phyloP scores from a whole-genome alignment of 2,888 invertebrate genomes.

The Boloria euphrosyne region DNA sequence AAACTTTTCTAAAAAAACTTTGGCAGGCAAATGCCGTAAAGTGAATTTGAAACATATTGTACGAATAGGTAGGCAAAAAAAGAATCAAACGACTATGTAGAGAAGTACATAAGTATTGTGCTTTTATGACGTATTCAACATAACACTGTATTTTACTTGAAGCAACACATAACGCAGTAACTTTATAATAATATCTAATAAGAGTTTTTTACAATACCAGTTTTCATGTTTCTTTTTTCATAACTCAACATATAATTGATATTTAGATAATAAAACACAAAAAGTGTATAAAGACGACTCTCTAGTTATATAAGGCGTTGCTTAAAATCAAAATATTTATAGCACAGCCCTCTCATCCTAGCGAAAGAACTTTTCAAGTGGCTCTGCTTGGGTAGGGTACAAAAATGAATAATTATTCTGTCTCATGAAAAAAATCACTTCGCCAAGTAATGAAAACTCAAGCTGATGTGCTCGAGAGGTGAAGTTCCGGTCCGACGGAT shows the following conservation, averaged over 20 bases:
- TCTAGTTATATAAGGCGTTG: slow-evolving; percentile 39
- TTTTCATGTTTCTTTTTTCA: too few relatives aligned
- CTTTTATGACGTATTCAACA: too few relatives aligned
- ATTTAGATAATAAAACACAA: slow-evolving; percentile 1
- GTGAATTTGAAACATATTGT: too few relatives aligned
- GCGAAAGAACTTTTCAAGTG: slow-evolving; percentile 63
- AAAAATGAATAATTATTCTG: slow-evolving; percentile 80
- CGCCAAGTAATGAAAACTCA: slow-evolving; percentile 78
- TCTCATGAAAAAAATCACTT: slow-evolving; percentile 78
- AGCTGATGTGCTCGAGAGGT: slow-evolving; percentile 77
- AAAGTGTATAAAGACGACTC: slow-evolving; percentile 19
- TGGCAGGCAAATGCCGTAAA: too few relatives aligned
- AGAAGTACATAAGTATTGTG: too few relatives aligned
- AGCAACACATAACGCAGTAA: too few relatives aligned
- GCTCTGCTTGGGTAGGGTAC: slow-evolving; percentile 58
- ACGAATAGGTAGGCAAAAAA: too few relatives aligned
- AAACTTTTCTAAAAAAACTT: too few relatives aligned
- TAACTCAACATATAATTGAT: slow-evolving; percentile 2
- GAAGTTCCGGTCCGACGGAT: slow-evolving; percentile 76
- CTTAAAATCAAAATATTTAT: slow-evolving; percentile 50
- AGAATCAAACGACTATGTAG: too few relatives aligned
- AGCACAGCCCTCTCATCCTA: slow-evolving; percentile 36
- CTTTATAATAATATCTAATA: too few relatives aligned
- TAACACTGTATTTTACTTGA: too few relatives aligned
- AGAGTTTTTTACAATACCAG: too few relatives aligned